Evolutionary conservation across 1,140 invertebrate species (phyloP).

Genomic region (Drosophila sechellia): DNA sequence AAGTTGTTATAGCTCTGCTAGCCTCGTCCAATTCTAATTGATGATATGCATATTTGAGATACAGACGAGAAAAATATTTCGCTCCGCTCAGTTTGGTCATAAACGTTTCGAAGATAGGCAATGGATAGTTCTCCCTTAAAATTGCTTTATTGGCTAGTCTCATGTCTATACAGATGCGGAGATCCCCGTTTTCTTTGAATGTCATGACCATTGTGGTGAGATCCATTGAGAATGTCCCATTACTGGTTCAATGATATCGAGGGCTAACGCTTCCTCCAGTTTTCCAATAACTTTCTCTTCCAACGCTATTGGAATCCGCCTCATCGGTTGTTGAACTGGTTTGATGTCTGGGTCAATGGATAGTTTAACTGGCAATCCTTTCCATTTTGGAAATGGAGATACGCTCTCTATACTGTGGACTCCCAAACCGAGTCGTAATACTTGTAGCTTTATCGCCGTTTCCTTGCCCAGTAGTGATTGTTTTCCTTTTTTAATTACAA

Average conservation of each 20-base stretch:
- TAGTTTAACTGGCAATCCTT: not conserved
- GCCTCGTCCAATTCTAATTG: constrained; percentile 4
- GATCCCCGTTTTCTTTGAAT: constrained; percentile 34
- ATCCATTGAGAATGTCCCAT: constrained; percentile 42
- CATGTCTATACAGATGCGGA: constrained; percentile 35
- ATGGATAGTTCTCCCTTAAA: constrained; percentile 32
- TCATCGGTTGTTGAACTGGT: constrained; percentile 26
- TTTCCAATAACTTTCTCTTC: constrained; percentile 30
- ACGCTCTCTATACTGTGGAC: not conserved
- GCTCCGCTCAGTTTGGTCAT: constrained; percentile 34
- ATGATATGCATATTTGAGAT: constrained; percentile 11
- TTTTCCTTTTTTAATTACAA: not conserved
- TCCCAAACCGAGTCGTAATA: not conserved
- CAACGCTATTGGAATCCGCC: constrained; percentile 39
- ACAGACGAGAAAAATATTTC: constrained; percentile 49
- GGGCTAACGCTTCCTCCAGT: constrained; percentile 43
- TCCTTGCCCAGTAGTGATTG: too few relatives aligned
- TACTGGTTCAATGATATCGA: constrained; percentile 59
- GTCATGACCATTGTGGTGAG: constrained; percentile 34
- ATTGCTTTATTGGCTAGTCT: constrained; percentile 36
- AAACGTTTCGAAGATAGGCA: constrained; percentile 38
- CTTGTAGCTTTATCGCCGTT: too few relatives aligned
- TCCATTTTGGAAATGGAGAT: not conserved
- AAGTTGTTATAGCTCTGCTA: not conserved
- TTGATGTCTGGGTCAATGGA: not conserved